Conservation (phyloP, 2,888 invertebrate genomes). For the Ariolimax columbianus region DNA sequence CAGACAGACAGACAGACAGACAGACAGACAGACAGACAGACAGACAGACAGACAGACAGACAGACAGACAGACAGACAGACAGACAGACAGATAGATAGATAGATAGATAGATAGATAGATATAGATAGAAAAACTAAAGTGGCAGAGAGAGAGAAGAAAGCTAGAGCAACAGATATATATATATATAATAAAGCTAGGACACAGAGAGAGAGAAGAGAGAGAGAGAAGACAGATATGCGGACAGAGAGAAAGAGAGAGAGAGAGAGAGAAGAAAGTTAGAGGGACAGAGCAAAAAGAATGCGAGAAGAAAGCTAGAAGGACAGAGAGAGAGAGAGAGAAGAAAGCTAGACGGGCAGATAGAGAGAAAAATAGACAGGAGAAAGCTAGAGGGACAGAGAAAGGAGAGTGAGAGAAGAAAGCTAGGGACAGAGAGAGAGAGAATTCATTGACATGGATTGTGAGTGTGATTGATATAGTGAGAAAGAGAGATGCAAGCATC, state of each 20-base stretch:
- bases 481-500: too few relatives aligned
- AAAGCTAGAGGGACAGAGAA: neutral
- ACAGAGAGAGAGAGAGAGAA: neutral
- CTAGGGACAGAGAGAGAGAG: slow-evolving; percentile 7
- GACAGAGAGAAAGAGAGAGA: neutral
- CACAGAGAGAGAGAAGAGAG: neutral
- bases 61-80: slow-evolving; percentile 4
- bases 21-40: slow-evolving; percentile 38
- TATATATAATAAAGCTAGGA: too few relatives aligned
- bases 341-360: neutral
- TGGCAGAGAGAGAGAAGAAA: too few relatives aligned
- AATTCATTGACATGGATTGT: neutral
- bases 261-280: slow-evolving; percentile 34
- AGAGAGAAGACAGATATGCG: slow-evolving; percentile 1
- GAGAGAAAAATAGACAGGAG: neutral
- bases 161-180: too few relatives aligned
- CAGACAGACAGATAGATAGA: slow-evolving; percentile 27
- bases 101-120: too few relatives aligned
- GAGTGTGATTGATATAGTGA: too few relatives aligned
- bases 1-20: slow-evolving; percentile 26
- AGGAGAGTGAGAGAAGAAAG: neutral
- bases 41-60: slow-evolving; percentile 25
- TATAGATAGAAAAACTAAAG: too few relatives aligned
- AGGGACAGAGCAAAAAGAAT: slow-evolving; percentile 14
- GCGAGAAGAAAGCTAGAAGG: neutral